Evolutionary conservation across 2,113 vertebrate species (phyloP).

Genomic region (Amazona guildingii): DNA sequence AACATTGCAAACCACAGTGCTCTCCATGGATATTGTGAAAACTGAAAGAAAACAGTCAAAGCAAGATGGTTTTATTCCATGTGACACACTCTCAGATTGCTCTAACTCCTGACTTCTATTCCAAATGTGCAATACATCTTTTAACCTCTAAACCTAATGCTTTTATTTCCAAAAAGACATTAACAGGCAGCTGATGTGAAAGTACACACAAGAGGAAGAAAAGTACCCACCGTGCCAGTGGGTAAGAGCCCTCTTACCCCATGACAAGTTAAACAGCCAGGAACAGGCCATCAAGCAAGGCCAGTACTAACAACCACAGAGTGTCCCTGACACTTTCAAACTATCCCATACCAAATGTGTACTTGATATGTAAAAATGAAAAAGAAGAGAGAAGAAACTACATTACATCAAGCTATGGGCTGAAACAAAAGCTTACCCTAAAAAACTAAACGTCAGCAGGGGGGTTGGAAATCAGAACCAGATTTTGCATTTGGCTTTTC

Average conservation of each 20-base stretch:
- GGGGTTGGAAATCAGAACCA: conserved; percentile 33
- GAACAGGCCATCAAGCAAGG: background rate
- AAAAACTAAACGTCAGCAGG: background rate
- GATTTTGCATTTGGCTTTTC: conserved; percentile 16
- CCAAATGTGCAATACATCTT: background rate
- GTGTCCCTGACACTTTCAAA: background rate
- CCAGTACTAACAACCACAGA: background rate
- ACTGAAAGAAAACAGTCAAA: background rate
- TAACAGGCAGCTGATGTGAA: background rate
- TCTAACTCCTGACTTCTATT: background rate
- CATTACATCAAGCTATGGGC: background rate
- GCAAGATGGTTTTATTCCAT: background rate
- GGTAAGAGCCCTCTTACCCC: background rate
- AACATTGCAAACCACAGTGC: background rate
- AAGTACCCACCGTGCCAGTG: background rate
- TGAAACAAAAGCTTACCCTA: background rate
- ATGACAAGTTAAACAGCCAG: background rate
- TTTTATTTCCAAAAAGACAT: background rate
- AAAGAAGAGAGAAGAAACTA: background rate
- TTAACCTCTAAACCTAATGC: background rate
- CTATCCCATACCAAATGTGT: background rate
- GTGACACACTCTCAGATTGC: background rate
- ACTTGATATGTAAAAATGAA: background rate
- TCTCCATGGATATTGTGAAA: background rate
- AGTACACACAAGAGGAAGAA: background rate